Evolutionary conservation across 2,888 invertebrate species (phyloP), one percentile per base, ranked within the genome.

Genomic region (Nomada flava): DNA sequence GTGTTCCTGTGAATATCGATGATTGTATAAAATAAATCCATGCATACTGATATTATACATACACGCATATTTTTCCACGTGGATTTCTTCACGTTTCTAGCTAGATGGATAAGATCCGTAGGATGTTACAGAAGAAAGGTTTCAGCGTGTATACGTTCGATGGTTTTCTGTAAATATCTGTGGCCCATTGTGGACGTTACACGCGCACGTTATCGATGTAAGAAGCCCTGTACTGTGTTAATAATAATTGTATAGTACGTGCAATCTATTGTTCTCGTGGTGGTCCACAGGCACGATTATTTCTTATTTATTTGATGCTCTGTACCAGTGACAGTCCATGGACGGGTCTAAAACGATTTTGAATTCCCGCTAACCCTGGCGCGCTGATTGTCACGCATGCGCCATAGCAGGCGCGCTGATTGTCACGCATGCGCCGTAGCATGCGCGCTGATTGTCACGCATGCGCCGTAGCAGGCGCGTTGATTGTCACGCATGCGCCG

Each of bases 151-250:
- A 70, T 75, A 71, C 67, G 52, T 73, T 79, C 73, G 83, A 71
- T 63, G 57, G 62, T 71, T 53, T 70, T 11, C 62, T 83, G 85
- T 89, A 85, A 82, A 89, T 86, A 87, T 55, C 53, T 87, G 77
- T 84, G 76, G 70, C 78, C 74, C 76, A 70, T 53, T 50, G 62
- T 83, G 50, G 78, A 59, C 29, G 62, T 67, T 73, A 63, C 80
- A 68, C 71, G 82, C 59, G 47, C 84, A 70, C 83, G 80, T 87
- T 84, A 62, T 55, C 89, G 29, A 70, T 88, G 68, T 91, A 89
- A 89, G 88, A 84, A 87, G 15, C 47, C 87, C 69, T 90, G 82
- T 91, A 90, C 84, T 78, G 86, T 85, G 79, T 84, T 86, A 89
- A 89, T 88, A 91, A 91, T 91, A 89, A 89, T 81, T 79, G 76